Conservation (phyloP, 2,113 vertebrate genomes). For the Mobula hypostoma region DNA sequence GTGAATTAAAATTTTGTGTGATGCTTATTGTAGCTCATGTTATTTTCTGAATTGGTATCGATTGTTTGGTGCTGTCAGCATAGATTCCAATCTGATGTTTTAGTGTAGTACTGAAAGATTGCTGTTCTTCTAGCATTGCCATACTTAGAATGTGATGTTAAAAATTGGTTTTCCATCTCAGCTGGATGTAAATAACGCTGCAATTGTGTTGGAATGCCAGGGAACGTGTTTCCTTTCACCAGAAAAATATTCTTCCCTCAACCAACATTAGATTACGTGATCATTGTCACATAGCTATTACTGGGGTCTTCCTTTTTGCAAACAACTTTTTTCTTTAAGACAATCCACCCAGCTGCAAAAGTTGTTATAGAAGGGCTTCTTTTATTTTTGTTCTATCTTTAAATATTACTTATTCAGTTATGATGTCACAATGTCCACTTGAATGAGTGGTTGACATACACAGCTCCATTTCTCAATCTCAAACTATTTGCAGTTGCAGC, state of each 20-base stretch:
- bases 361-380: no score
- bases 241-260: neutral
- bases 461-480: neutral
- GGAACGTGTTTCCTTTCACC: neutral
- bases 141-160: no score
- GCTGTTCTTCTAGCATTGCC: neutral
- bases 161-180: neutral
- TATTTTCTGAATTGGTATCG: neutral
- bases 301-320: neutral
- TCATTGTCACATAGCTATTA: neutral
- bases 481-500: neutral
- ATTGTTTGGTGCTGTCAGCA: neutral
- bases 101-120: neutral
- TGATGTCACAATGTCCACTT: neutral
- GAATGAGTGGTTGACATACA: neutral
- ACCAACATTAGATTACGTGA: neutral
- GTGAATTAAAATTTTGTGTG: neutral
- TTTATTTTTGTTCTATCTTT: no score
- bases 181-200: neutral
- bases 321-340: neutral
- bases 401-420: no score
- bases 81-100: neutral
- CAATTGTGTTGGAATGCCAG: neutral
- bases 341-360: no score
- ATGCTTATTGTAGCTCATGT: no score